These are phyloP conservation scores for Phyllostomus discolor DNA, from an alignment of 2,113 vertebrate species.

Conservation along the genomic window DNA sequence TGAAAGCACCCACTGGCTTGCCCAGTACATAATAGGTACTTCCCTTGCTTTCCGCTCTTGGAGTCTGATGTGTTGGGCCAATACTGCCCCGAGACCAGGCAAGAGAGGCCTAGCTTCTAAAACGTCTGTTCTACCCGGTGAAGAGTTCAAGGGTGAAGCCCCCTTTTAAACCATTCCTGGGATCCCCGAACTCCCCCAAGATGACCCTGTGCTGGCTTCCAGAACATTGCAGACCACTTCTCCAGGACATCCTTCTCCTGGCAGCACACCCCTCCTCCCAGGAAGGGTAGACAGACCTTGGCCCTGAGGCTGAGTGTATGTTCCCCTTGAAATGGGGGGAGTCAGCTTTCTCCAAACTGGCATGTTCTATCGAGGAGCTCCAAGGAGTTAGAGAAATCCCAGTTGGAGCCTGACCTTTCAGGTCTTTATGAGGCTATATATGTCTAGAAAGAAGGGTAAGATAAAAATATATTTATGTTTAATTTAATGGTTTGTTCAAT, in stretches of 20 bases:
- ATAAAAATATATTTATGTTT: not conserved
- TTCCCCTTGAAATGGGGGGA: not conserved
- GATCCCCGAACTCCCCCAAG: not conserved
- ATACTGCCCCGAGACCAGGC: not conserved
- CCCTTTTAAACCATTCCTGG: not conserved
- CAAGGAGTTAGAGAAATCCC: not conserved
- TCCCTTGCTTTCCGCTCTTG: not conserved
- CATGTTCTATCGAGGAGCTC: not conserved
- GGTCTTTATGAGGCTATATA: not conserved
- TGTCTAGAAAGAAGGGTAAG: not conserved
- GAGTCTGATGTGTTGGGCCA: not conserved
- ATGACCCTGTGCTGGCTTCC: not conserved
- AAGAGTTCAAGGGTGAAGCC: not conserved
- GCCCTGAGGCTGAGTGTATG: not conserved
- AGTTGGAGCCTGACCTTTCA: not conserved
- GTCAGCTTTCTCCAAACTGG: not conserved
- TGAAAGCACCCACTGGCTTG: not conserved
- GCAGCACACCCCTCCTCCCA: not conserved
- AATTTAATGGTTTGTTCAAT: not conserved
- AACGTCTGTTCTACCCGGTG: not conserved
- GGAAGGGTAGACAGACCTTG: not conserved
- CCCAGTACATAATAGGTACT: not conserved
- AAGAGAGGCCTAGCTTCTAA: not conserved
- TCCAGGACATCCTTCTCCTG: not conserved
- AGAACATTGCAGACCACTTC: not conserved